Evolutionary conservation across 2,888 invertebrate genomes (phyloP), one percentile per base, ranked within the genome.

Genomic region (Apotomis betuletana): DNA sequence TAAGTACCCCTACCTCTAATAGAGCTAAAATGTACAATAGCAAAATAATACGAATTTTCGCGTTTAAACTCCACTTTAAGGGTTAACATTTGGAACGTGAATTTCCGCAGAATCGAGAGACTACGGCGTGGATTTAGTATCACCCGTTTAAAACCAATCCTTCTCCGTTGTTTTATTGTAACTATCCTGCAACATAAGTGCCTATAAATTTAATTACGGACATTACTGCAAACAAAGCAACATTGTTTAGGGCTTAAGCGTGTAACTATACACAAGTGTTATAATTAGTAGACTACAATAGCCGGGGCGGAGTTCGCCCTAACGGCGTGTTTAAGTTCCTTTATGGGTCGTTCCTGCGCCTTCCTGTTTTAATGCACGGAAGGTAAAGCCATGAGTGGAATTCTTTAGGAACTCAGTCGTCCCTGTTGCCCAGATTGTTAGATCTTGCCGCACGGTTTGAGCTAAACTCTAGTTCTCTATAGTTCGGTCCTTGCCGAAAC

Each of bases 321-420:
- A 82, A 83, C 78, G 77, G 78, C 71, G 78, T 79, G 82, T 82
- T 82, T 79, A 83, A 75, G 79, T 77, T 73, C 77, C 74, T 78
- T 76, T 79, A 77, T 73, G 74, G 76, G 74, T 75, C 75, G 74
- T 76, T 78, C 75, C 73, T 76, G 73, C 51, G 71, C 74, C 41
- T 60, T 51, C 41, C 41, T 27, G 10, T 67, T 13, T 46, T 9
- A 0, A 36, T 55, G 12, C n/a, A 55, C n/a, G n/a, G 27, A n/a
- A 5, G 55, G n/a, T 46, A 36, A 65, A 3, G 55, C 8, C 57
- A 44, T 36, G 38, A 63, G 63, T 54, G 41, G 13, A 54, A 51
- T 36, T 63, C 13, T 41, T 41, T 41, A 52, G 13, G 12, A 41
- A 63, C 27, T 52, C 8, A 8, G 41, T 41, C 10, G 38, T 5